phyloP scores from a whole-genome alignment of 2,113 vertebrate species.

The Scolopax mira region DNA sequence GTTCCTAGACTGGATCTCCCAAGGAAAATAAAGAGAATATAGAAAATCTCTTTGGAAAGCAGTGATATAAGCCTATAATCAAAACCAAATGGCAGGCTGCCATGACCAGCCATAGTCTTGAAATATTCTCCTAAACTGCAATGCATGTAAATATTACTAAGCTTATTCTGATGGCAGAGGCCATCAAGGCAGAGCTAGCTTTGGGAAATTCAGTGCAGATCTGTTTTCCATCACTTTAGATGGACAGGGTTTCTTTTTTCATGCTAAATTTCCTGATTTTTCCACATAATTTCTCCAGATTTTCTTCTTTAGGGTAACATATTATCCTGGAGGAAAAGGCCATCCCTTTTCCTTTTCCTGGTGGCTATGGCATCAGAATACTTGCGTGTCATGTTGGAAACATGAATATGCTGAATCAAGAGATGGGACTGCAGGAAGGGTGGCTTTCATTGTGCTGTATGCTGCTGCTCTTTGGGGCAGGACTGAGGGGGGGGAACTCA shows the following conservation, averaged over 20 bases:
- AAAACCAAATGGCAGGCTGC: neutral
- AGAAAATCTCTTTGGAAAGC: neutral
- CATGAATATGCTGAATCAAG: neutral
- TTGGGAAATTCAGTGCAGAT: neutral
- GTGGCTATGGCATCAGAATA: neutral
- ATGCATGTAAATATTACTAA: neutral
- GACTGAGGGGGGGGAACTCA: neutral
- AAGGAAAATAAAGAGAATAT: neutral
- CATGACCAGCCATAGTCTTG: neutral
- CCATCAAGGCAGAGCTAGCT: neutral
- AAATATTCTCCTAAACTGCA: neutral
- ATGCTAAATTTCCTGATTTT: neutral
- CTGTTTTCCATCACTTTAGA: neutral
- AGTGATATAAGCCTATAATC: neutral
- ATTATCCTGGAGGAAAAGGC: neutral
- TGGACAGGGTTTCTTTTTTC: neutral
- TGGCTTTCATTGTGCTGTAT: neutral
- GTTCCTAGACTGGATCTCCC: neutral
- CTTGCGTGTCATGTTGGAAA: neutral
- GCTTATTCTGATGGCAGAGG: neutral
- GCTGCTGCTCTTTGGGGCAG: neutral
- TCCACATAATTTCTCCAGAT: neutral
- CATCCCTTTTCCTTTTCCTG: neutral
- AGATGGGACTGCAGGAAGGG: neutral
- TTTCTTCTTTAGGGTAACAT: neutral